Base-by-base conservation (phyloP, 1,140 invertebrate genomes). In the Drosophila tropicalis region DNA sequence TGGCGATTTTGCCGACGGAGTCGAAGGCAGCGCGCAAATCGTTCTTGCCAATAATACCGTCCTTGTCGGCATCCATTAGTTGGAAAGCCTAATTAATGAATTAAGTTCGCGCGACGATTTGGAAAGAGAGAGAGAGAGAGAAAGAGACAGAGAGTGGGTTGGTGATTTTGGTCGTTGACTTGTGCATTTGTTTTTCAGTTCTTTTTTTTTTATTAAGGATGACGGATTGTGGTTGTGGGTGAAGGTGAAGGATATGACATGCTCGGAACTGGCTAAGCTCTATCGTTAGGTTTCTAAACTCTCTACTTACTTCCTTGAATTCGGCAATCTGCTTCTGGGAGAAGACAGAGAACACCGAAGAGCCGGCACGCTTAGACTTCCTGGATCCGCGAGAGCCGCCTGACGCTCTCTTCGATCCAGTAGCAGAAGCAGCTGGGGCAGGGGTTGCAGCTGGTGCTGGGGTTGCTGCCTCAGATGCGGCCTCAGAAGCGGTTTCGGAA, bases 41-140 rank as follows among this genome's bases (percentile, higher is more conserved):
- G 93, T 96, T 96, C 93, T 98, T 98, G 92, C 97, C 97, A 92
- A 99, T 97, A 93, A 99, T 96, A 89, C 98, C 98, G 93, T 99
- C 98, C 94, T 99, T 98, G 94, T 99, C 97, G 93, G 97, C 96
- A 94, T 99, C 98, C 96, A 99, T 99, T 92, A 99, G 96, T 93
- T 97, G 96, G 96, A 99, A 99, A 91, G 97, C 97, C 97, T 87
- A 62, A 71, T 75, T 58, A 60, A 62, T 69, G 25, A 39, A 29
- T 29, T 29, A 57, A 51, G 39, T 47, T 41, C 68, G 55, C 47
- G 25, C 70, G 57, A 72, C 44, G 64, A 76, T 97, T 54, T 54
- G 56, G 55, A 72, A 39, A 83, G 64, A 73, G 47, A 76, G 44
- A 67, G 60, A 51, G 56, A 77, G 76, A 84, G 75, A 90, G 71